Evolutionary conservation across 2,113 vertebrate species (phyloP).

Genomic region (Gavialis gangeticus): DNA sequence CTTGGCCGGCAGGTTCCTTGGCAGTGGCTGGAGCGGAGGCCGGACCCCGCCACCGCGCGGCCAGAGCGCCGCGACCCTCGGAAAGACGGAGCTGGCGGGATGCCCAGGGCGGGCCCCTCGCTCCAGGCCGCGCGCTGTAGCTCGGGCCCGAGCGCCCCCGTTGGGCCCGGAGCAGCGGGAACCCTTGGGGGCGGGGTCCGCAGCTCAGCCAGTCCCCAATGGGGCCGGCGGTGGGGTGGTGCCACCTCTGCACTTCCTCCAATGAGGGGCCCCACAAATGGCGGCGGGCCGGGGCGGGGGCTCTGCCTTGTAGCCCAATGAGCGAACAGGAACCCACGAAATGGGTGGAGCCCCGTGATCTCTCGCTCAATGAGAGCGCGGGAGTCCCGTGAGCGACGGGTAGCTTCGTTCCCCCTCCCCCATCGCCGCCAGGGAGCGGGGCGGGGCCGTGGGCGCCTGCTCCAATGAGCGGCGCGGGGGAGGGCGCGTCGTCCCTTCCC

Average conservation of each 20-base stretch:
- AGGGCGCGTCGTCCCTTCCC: neutral
- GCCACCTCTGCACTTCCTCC: too few species aligned
- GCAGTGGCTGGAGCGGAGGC: too few species aligned
- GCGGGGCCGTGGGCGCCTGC: neutral
- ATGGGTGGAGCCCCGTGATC: neutral
- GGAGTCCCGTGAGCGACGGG: neutral
- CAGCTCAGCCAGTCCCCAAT: too few species aligned
- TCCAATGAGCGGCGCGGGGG: neutral
- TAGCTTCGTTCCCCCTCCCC: neutral
- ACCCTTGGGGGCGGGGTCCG: neutral
- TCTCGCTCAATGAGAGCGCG: neutral
- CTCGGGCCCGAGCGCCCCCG: neutral
- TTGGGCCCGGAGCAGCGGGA: rapidly evolving
- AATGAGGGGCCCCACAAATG: too few species aligned
- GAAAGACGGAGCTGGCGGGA: too few species aligned
- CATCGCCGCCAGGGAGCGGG: neutral
- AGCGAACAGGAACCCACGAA: too few species aligned
- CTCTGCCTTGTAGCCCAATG: neutral
- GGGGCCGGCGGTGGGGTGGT: rapidly evolving
- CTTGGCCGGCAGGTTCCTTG: too few species aligned
- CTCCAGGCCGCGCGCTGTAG: too few species aligned
- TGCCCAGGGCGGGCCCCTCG: too few species aligned
- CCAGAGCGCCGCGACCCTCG: too few species aligned
- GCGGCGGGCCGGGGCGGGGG: too few species aligned
- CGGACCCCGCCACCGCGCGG: too few species aligned